Base-by-base conservation (phyloP, 1,140 invertebrate genomes). In the Pseudomyrmex concolor region DNA sequence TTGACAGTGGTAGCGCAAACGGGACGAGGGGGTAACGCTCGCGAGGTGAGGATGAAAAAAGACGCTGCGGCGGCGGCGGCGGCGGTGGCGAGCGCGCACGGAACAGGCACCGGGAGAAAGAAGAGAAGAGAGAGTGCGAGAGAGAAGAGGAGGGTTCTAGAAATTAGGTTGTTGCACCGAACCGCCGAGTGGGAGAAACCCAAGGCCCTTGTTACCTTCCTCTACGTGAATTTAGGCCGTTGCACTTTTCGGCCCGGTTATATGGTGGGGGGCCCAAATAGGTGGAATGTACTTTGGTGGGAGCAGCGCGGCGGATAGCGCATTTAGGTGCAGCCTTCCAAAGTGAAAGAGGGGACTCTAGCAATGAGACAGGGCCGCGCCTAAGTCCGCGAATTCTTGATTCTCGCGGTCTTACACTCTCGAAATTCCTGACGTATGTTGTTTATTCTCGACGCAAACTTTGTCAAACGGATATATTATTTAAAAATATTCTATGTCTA, bases 81-180 rank as follows among this genome's bases (percentile, higher is more conserved):
- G 78, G 82, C 25, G 73, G 78, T 50, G 57, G 83, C 72, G 60
- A 72, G 17, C 22, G 57, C 9, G 19, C 64, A 60, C 50, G 66
- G 76, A 15, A 78, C 80, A 54, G 76, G 55, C 68, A 68, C 64
- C 76, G 50, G 55, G 59, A 81, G 50, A 34, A 82, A 86, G 72
- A 89, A 57, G 60, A 43, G 17, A 19, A 59, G 51, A 43, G 54
- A 64, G 72, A 17, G 82, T 8, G 63, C 59, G 85, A 55, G 83
- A 84, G 84, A 86, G 89, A 89, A 85, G 25, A 62, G 73, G 83
- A 90, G 90, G 88, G 88, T 80, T 94, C 93, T 94, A 94, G 94
- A 94, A 94, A 94, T 94, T 94, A 94, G 94, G 94, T 94, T 94
- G 94, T 94, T 94, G 94, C 94, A 94, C 94, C 91, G 92, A 87